phyloP scores from a whole-genome alignment of 2,113 vertebrate genomes.

The Camelus bactrianus region DNA sequence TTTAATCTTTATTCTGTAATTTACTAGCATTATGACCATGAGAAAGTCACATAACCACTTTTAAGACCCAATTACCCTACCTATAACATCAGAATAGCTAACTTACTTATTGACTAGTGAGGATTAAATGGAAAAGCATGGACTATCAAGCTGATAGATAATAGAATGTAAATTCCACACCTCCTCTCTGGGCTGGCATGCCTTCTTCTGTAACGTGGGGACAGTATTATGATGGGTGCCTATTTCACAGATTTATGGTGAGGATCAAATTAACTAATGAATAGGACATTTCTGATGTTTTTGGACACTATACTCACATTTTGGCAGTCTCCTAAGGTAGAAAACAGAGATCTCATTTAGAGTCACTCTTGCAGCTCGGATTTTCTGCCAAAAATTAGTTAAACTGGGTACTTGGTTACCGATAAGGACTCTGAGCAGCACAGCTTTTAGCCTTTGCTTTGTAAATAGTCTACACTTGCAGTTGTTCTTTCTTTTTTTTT shows the following conservation, averaged over 20 bases:
- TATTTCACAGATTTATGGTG: background rate
- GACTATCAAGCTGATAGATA: background rate
- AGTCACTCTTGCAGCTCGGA: too few relatives aligned
- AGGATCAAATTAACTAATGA: background rate
- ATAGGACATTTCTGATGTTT: background rate
- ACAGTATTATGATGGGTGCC: background rate
- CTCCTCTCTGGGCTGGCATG: background rate
- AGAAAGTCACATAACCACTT: background rate
- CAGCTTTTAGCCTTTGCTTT: background rate
- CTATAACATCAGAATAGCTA: background rate
- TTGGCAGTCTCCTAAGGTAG: background rate
- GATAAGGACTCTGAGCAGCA: background rate
- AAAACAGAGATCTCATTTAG: background rate
- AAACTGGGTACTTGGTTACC: background rate
- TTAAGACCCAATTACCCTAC: background rate
- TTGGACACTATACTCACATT: background rate
- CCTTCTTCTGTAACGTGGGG: background rate
- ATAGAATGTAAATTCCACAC: background rate
- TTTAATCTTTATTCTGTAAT: conserved; percentile 17
- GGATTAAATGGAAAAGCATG: background rate
- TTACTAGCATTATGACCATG: background rate
- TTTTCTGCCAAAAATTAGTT: background rate
- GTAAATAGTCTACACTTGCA: background rate
- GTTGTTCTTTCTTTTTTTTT: background rate
- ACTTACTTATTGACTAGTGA: background rate